Percentiles rank a stretch among this genome's conserved stretches.
phyloP scores from a whole-genome alignment of 2,797 vertebrate genomes.

The Oryzias sinensis region DNA sequence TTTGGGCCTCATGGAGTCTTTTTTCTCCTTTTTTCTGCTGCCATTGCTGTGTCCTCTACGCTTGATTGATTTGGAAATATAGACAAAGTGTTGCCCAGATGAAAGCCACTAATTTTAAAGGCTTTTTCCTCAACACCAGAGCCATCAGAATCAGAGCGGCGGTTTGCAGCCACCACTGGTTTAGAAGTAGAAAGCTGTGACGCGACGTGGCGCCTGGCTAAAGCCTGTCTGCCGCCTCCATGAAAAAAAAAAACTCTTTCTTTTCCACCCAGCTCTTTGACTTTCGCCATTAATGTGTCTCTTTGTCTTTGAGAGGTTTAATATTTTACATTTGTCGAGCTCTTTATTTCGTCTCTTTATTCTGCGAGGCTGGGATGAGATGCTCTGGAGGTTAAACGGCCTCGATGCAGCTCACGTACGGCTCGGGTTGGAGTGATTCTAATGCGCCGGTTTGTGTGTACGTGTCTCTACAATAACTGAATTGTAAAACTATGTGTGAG shows the following conservation, averaged over 20 bases:
- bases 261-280: constrained; percentile 29
- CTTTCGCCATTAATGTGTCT: constrained; percentile 43
- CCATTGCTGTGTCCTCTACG: constrained; percentile 71
- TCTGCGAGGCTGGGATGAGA: constrained; percentile 40
- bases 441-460: constrained; percentile 50
- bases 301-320: constrained; percentile 39
- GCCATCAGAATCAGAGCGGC: constrained; percentile 65
- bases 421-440: constrained; percentile 21
- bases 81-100: constrained; percentile 75
- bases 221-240: constrained; percentile 54
- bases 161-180: constrained; percentile 61
- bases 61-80: constrained; percentile 81
- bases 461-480: constrained; percentile 60
- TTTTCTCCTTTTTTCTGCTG: constrained; percentile 41
- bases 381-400: constrained; percentile 55
- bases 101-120: constrained; percentile 80
- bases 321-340: constrained; percentile 23
- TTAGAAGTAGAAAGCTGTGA: constrained; percentile 61
- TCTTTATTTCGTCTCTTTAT: constrained; percentile 31
- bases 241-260: constrained; percentile 49
- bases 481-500: constrained; percentile 67
- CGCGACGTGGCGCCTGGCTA: constrained; percentile 64
- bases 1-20: constrained; percentile 23
- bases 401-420: constrained; percentile 51
- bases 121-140: constrained; percentile 66